Conservation (phyloP, 2,113 vertebrate species). For the Seriola rivoliana region DNA sequence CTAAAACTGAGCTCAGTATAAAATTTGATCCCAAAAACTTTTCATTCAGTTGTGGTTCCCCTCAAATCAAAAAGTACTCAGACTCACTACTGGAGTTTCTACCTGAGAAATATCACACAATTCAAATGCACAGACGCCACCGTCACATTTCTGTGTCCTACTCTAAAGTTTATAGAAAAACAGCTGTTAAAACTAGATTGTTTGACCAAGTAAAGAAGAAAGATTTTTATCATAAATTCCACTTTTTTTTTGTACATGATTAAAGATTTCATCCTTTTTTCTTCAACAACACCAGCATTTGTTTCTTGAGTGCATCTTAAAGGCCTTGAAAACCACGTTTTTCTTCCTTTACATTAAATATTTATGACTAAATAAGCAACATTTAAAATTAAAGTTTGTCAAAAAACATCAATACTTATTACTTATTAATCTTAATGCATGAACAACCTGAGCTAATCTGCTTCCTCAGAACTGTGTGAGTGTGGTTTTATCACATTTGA, state of each 20-base stretch:
- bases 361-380: not conserved
- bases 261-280: not conserved
- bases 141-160: not conserved
- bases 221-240: not conserved
- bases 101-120: constrained; percentile 3
- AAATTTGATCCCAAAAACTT: not conserved
- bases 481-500: not conserved
- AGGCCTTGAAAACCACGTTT: not conserved
- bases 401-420: not conserved
- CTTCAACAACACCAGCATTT: not conserved
- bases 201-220: not conserved
- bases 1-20: not conserved
- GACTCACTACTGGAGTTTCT: not conserved
- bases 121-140: not conserved
- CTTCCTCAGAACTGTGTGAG: not conserved
- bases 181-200: not conserved
- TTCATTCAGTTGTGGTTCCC: not conserved
- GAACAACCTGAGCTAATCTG: not conserved
- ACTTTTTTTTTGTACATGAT: not conserved
- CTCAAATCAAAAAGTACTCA: not conserved
- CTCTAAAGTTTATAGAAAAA: no score
- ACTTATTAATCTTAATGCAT: not conserved
- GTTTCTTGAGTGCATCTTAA: not conserved
- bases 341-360: not conserved
- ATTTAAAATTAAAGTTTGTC: not conserved